Base-by-base conservation (phyloP, 2,113 vertebrate species). In the Conger conger region DNA sequence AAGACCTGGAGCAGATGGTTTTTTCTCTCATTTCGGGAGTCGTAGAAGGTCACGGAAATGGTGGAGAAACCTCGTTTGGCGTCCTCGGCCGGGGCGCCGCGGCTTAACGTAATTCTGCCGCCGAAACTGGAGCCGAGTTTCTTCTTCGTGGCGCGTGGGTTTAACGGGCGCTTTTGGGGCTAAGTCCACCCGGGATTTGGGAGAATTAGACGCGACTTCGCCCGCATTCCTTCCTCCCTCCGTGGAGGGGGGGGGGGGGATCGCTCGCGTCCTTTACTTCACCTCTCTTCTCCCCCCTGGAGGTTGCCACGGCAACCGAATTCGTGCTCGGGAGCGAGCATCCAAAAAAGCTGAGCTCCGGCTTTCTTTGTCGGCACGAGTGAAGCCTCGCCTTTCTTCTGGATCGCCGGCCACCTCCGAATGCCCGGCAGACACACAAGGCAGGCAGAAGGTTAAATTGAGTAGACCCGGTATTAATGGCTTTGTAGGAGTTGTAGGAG, bases 211-310 rank as follows among this genome's bases (percentile, higher is more conserved):
- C n/a, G 80, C 85, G 86, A 80, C 84, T 89, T 89, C 78, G 93
- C 91, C 90, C 90, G 88, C 91, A 92, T 92, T 93, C 91, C 91
- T 90, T 23, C 85, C 86, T 81, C 88, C 77, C 73, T 93, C 91
- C 91, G 90, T 88, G 89, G 30, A 30, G 36, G 30, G n/a, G n/a
- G n/a, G n/a, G n/a, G n/a, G n/a, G n/a, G n/a, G n/a, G n/a, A 80
- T 80, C 35, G 82, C 83, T 93, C 45, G 40, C 11, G 92, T 91
- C 92, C 92, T 92, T 81, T 90, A 60, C 38, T 91, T 93, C 89
- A 94, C 91, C 93, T 91, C 87, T 50, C n/a, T n/a, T n/a, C n/a
- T n/a, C n/a, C n/a, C n/a, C 73, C 33, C 36, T 5, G 0, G 79
- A 33, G 80, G 90, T 92, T 91, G 73, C 88, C 83, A 87, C 84